Conservation (phyloP, 2,888 invertebrate species). For the Cheilosia vulpina region DNA sequence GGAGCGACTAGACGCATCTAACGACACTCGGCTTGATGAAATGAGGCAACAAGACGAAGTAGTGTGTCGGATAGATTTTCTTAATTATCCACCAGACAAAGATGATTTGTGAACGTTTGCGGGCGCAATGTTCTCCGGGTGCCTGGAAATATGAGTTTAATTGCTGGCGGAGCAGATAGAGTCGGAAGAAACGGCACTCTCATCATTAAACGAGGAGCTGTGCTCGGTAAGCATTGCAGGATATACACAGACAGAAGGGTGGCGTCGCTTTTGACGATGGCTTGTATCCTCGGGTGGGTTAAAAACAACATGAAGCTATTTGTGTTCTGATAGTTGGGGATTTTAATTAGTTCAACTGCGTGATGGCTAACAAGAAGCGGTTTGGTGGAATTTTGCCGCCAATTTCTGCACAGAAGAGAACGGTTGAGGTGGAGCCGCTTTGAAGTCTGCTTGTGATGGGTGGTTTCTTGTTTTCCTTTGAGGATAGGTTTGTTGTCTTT, state of each 20-base stretch:
- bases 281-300: slow-evolving; percentile 19
- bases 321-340: slow-evolving; percentile 8
- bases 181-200: neutral
- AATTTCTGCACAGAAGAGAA: neutral
- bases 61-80: slow-evolving; percentile 45
- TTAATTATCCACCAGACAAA: slow-evolving; percentile 56
- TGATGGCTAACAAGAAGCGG: slow-evolving; percentile 23
- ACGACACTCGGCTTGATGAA: slow-evolving; percentile 44
- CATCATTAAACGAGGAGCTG: neutral
- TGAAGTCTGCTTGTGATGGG: neutral
- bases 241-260: neutral
- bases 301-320: slow-evolving; percentile 19
- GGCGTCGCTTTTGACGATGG: slow-evolving; percentile 7
- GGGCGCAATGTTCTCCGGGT: neutral
- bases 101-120: slow-evolving; percentile 54
- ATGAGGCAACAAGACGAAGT: neutral
- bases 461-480: too few species aligned
- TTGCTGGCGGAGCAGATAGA: slow-evolving; percentile 24
- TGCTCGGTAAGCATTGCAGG: neutral
- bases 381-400: slow-evolving; percentile 1
- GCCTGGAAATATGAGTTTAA: slow-evolving; percentile 40
- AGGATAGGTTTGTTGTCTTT: too few species aligned
- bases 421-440: neutral
- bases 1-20: slow-evolving; percentile 4
- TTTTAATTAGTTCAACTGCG: slow-evolving; percentile 40